Conservation (phyloP, 2,113 vertebrate species). For the Syngnathus typhle region DNA sequence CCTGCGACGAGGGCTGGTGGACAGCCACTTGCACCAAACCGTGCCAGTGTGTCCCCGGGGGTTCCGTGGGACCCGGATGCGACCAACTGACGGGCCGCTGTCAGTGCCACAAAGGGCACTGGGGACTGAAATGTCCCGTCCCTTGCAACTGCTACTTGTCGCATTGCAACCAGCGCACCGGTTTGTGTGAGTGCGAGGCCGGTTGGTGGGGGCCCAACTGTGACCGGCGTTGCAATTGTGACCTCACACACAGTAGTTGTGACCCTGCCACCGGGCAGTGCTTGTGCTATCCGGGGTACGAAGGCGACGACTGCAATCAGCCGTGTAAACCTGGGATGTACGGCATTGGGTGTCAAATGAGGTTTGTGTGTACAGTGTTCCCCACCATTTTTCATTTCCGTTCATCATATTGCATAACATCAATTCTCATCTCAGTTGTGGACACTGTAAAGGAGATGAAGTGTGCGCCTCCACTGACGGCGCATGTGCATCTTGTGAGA, state of each 20-base stretch:
- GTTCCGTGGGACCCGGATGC: conserved; percentile 61
- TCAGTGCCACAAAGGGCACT: conserved; percentile 74
- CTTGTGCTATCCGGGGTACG: conserved; percentile 77
- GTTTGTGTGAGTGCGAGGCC: conserved; percentile 73
- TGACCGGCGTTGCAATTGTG: conserved; percentile 73
- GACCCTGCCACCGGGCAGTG: conserved; percentile 66
- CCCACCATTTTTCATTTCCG: no score
- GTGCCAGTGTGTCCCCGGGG: conserved; percentile 71
- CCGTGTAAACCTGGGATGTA: conserved; percentile 72
- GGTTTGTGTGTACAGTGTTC: conserved; percentile 59
- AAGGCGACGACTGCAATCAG: conserved; percentile 68
- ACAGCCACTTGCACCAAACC: conserved; percentile 66
- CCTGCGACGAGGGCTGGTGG: conserved; percentile 86
- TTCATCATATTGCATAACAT: not conserved
- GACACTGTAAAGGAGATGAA: conserved; percentile 72
- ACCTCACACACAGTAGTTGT: conserved; percentile 74
- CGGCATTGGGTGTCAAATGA: conserved; percentile 72
- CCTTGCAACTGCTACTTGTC: conserved; percentile 77
- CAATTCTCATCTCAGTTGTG: conserved; percentile 72
- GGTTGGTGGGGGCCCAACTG: conserved; percentile 80
- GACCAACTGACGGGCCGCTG: conserved; percentile 77
- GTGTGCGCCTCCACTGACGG: conserved; percentile 78
- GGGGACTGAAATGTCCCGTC: conserved; percentile 78
- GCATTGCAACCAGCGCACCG: conserved; percentile 73
- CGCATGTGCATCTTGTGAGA: conserved; percentile 75